phyloP scores from a whole-genome alignment of 1,140 invertebrate genomes.

The Acromyrmex echinatior region DNA sequence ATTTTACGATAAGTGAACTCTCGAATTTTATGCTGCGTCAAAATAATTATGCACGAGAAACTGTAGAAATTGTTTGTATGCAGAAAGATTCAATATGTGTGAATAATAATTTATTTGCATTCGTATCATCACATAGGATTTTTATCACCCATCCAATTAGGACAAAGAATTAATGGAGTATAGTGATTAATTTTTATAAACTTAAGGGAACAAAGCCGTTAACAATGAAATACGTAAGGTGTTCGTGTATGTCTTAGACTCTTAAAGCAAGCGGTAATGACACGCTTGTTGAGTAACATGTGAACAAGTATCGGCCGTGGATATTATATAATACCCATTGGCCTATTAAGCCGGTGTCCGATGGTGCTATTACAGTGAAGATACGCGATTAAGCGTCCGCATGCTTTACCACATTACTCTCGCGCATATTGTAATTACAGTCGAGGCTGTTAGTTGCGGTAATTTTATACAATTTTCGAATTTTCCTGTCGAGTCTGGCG shows the following conservation, averaged over 20 bases:
- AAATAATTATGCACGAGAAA: not conserved
- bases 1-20: not conserved
- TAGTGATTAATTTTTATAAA: conserved; percentile 35
- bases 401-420: conserved; percentile 25
- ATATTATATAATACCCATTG: conserved; percentile 60
- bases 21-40: not conserved
- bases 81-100: not conserved
- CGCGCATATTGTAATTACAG: conserved; percentile 35
- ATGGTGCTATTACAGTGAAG: conserved; percentile 54
- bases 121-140: not conserved
- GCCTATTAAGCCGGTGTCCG: conserved; percentile 52
- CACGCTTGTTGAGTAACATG: conserved; percentile 59
- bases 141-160: not conserved
- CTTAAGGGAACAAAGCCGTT: not conserved
- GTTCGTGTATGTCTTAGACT: conserved; percentile 5
- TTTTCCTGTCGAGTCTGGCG: conserved; percentile 29
- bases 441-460: not conserved
- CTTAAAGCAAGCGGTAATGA: conserved; percentile 50
- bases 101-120: not conserved
- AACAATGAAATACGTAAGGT: conserved; percentile 36
- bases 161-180: conserved; percentile 31
- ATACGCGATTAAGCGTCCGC: conserved; percentile 42
- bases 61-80: not conserved
- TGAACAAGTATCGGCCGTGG: conserved; percentile 54
- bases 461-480: conserved; percentile 58